Base-by-base conservation (phyloP, 2,797 vertebrate species). In the Brachyrhaphis roseni region DNA sequence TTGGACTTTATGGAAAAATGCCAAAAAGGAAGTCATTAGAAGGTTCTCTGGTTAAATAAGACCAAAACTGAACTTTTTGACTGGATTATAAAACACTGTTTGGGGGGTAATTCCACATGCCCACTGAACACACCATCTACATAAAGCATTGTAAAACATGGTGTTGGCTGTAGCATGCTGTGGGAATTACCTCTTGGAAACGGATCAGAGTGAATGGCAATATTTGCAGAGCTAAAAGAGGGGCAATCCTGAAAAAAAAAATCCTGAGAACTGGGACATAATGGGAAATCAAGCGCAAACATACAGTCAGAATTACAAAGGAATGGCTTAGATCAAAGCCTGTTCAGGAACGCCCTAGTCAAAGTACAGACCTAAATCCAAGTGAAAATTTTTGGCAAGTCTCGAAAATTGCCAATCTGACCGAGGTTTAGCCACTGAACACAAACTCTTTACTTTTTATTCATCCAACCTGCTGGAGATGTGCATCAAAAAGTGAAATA, bases 281-380 rank as follows among this genome's bases (percentile, higher is more conserved):
- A 64, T 15, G 6, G 59, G 59, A 62, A 62, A 36, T 64, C 16
- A 28, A 64, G 31, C 16, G 1, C 31, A 36, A 64, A 64, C 31
- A 64, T 20, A 36, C 28, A 16, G 28, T 16, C 28, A 34, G 57
- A 62, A 31, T 62, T 34, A 62, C 57, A 34, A 34, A 62, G 13
- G 28, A 62, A 34, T 31, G 15, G 57, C 28, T 62, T 62, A 62
- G 57, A 34, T 34, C 55, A 59, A 59, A 59, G n/a, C n/a, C 55
- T 59, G 57, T 16, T 34, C n/a, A 59, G 57, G 57, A 59, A 59
- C n/a, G n/a, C 12, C 28, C 13, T 34, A 62, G 57, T 62, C 5
- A n/a, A 62, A 62, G 57, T 34, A 62, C 57, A 62, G 57, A 34
- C 57, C 28, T 62, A 62, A 34, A 62, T 62, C 57, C 28, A 62